A percentile compares a stretch with the other conserved stretches of the same genome.
Evolutionary conservation across 2,113 vertebrate genomes (phyloP).

Genomic region (Spea bombifrons): DNA sequence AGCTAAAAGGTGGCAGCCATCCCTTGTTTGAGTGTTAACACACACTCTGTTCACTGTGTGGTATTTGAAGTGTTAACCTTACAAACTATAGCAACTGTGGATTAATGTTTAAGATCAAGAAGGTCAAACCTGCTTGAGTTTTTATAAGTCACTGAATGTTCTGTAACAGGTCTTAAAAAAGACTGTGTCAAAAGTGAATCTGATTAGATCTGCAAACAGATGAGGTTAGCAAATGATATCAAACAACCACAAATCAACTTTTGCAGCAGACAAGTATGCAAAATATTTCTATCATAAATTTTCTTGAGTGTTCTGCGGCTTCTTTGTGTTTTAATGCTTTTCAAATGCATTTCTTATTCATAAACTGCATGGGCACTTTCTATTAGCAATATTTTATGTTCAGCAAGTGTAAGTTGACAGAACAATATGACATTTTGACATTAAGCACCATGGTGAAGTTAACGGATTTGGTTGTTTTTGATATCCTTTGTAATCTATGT

Average conservation of each 20-base stretch:
- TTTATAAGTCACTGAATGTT: slow-evolving; percentile 14
- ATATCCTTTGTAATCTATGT: slow-evolving; percentile 45
- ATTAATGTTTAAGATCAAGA: slow-evolving; percentile 7
- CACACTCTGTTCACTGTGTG: too few species aligned
- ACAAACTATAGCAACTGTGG: too few species aligned
- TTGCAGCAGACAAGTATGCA: slow-evolving; percentile 53
- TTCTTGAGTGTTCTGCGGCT: slow-evolving; percentile 53
- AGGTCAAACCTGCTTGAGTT: background rate
- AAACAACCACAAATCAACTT: slow-evolving; percentile 57
- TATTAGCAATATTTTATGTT: slow-evolving; percentile 63
- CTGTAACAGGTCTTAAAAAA: slow-evolving; percentile 8
- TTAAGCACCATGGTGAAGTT: slow-evolving; percentile 54
- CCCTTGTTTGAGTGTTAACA: too few species aligned
- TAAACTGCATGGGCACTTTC: slow-evolving; percentile 58
- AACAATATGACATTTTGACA: slow-evolving; percentile 58
- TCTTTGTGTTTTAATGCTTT: slow-evolving; percentile 52
- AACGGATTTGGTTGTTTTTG: slow-evolving; percentile 58
- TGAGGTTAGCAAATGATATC: slow-evolving; percentile 49
- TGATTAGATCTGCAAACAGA: slow-evolving; percentile 55
- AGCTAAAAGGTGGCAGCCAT: too few species aligned
- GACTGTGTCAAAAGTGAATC: slow-evolving; percentile 34
- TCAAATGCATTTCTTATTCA: slow-evolving; percentile 59
- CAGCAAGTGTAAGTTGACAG: slow-evolving; percentile 59
- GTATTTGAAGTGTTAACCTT: too few species aligned
- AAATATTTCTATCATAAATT: slow-evolving; percentile 67